phyloP scores from a whole-genome alignment of 2,888 invertebrate genomes.

The Nebria salina region DNA sequence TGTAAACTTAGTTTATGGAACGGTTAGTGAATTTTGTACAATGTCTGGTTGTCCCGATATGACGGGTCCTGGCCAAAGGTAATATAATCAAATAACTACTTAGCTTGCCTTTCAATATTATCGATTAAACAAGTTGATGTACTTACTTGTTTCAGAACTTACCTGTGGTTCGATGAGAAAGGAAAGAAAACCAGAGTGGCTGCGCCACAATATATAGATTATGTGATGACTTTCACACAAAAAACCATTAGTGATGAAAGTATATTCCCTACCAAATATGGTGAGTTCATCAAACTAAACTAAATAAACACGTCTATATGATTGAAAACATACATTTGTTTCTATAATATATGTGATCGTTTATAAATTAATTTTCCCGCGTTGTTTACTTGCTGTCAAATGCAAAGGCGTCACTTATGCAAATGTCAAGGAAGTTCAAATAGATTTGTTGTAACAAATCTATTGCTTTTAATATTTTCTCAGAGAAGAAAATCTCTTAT shows the following conservation, averaged over 20 bases:
- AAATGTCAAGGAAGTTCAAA: too few relatives aligned
- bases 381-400: too few relatives aligned
- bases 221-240: constrained; percentile 98
- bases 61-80: constrained; percentile 95
- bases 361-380: too few relatives aligned
- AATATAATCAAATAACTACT: constrained; percentile 54
- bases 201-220: constrained; percentile 98
- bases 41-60: constrained; percentile 95
- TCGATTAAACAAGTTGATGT: not conserved
- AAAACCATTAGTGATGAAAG: constrained; percentile 96
- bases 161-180: constrained; percentile 98
- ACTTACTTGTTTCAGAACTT: constrained; percentile 74
- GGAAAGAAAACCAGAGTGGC: constrained; percentile 97
- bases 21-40: constrained; percentile 98
- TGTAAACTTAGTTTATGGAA: constrained; percentile 98
- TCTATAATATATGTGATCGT: not conserved
- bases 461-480: too few relatives aligned
- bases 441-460: too few relatives aligned
- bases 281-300: constrained; percentile 66
- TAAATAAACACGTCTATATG: constrained; percentile 4
- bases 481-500: too few relatives aligned
- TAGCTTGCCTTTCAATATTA: not conserved
- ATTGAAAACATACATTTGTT: not conserved
- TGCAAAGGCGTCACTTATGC: too few relatives aligned
- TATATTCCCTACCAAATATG: constrained; percentile 98